These are phyloP conservation scores for Oreochromis mossambicus DNA, from an alignment of 2,797 vertebrate genomes.

Conservation along the genomic window DNA sequence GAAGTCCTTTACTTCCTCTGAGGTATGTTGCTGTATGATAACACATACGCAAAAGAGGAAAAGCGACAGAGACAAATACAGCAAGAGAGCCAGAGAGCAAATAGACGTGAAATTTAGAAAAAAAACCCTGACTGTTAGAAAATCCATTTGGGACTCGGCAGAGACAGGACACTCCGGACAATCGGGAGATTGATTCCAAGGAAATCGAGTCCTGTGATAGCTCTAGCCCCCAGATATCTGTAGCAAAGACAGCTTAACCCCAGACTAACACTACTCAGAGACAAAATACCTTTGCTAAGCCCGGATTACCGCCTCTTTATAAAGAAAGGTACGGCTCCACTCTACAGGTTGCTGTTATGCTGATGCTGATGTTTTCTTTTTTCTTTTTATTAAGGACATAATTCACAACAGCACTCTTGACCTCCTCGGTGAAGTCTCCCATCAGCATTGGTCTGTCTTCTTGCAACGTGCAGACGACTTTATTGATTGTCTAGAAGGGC, in stretches of 20 bases:
- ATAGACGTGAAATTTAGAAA: neutral
- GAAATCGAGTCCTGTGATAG: conserved; percentile 22
- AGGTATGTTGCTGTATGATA: conserved; percentile 12
- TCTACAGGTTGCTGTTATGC: neutral
- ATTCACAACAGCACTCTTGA: conserved; percentile 3
- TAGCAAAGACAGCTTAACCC: conserved; percentile 46
- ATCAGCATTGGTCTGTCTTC: conserved; percentile 11
- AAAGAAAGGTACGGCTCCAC: conserved; percentile 2
- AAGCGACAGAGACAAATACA: neutral
- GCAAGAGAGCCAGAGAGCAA: neutral
- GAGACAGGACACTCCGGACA: neutral
- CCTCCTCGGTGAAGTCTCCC: neutral
- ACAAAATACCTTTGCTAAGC: conserved; percentile 36
- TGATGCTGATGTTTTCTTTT: neutral
- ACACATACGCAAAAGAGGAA: neutral
- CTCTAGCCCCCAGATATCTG: conserved; percentile 6
- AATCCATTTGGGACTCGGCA: neutral
- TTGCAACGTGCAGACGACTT: conserved; percentile 28
- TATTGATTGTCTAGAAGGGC: conserved; percentile 48
- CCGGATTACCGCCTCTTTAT: conserved; percentile 37
- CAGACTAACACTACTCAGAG: conserved; percentile 38
- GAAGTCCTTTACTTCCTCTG: conserved; percentile 3
- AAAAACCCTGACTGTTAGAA: neutral
- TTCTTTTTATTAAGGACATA: neutral
- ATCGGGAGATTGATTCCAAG: conserved; percentile 23